phyloP scores from a whole-genome alignment of 1,140 invertebrate species.

The Schlechtendalia chinensis region DNA sequence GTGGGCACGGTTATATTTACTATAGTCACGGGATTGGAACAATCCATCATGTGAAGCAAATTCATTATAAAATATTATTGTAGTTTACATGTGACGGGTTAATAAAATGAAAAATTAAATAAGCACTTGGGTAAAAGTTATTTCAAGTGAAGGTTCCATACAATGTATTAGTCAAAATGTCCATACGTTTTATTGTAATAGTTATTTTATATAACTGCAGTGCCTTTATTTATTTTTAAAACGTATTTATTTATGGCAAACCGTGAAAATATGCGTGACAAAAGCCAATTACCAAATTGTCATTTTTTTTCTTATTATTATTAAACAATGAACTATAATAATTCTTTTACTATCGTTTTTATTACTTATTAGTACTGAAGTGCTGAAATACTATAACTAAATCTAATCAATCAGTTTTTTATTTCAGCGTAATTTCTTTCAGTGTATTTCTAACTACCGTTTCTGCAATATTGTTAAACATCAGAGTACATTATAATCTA shows the following conservation, averaged over 20 bases:
- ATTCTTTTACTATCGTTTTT: background rate
- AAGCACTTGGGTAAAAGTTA: slow-evolving; percentile 6
- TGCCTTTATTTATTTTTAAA: background rate
- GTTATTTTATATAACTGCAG: background rate
- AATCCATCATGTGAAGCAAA: slow-evolving; percentile 21
- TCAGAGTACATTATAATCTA: no score
- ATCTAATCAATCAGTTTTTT: no score
- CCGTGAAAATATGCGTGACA: background rate
- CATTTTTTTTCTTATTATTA: no score
- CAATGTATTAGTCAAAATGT: background rate
- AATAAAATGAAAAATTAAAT: slow-evolving; percentile 4
- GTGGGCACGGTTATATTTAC: background rate
- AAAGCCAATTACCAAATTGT: background rate
- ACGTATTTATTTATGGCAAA: no score
- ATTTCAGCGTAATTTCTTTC: no score
- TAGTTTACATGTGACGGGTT: slow-evolving; percentile 6
- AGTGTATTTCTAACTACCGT: no score
- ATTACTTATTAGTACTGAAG: background rate
- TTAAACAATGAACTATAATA: no score
- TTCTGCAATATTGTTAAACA: no score
- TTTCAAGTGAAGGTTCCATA: background rate
- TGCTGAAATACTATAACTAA: no score
- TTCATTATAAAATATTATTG: slow-evolving; percentile 31
- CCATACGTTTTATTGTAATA: background rate
- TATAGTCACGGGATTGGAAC: no score